Percentiles rank a stretch among this genome's conserved stretches.
Conservation (phyloP, 2,888 invertebrate genomes). For the Taphrorychus bicolor region DNA sequence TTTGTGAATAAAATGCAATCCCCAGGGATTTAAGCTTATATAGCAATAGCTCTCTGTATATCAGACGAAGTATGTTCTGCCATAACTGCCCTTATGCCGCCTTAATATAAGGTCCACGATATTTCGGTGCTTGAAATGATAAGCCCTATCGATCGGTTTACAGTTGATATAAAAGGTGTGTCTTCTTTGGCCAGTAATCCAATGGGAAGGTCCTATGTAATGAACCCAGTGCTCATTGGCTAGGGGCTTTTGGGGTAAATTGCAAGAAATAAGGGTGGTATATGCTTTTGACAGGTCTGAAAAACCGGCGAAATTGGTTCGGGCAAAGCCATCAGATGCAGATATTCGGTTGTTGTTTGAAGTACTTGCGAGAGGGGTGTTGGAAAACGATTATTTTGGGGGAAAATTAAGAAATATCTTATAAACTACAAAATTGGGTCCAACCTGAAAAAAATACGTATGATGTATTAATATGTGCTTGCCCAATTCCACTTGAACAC, state of each 20-base stretch:
- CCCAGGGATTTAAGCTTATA: constrained; percentile 15
- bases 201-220: constrained; percentile 7
- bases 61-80: neutral
- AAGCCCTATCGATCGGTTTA: neutral
- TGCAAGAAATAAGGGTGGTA: constrained; percentile 39
- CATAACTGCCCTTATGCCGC: neutral
- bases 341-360: constrained; percentile 43
- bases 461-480: too few relatives aligned
- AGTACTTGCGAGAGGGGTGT: too few relatives aligned
- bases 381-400: too few relatives aligned
- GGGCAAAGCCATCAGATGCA: constrained; percentile 53
- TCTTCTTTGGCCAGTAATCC: neutral
- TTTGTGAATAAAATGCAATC: constrained; percentile 1
- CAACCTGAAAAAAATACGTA: too few relatives aligned
- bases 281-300: constrained; percentile 50
- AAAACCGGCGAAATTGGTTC: constrained; percentile 8
- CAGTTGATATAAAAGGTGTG: neutral
- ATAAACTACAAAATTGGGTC: too few relatives aligned
- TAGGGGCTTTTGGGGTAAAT: constrained; percentile 5
- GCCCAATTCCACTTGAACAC: too few relatives aligned
- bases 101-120: neutral
- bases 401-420: too few relatives aligned
- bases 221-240: neutral
- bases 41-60: constrained; percentile 2
- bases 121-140: neutral